Evolutionary conservation across 1,140 invertebrate species (phyloP), one percentile per base, ranked within the genome.

Genomic region (Formica selysi): DNA sequence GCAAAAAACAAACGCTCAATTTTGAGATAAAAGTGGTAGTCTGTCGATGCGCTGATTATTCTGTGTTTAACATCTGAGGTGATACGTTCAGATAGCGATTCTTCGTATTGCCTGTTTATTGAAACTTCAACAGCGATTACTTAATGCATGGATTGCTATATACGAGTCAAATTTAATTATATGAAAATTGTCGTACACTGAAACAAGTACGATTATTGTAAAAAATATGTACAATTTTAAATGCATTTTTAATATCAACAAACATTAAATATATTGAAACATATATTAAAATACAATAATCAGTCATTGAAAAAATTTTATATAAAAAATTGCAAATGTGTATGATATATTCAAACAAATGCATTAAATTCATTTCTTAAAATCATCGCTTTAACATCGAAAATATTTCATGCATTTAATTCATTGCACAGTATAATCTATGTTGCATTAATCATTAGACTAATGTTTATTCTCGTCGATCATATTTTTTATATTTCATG

Each of bases 321-420:
- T 19, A 26, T 38, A 51, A 38, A 79, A 67, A 2, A 68, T 38
- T 51, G 11, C n/a, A 16, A 76, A 22, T 36, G 10, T 19, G 16
- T 19, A 29, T 62, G 7, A 61, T 0, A n/a, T 62, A 32, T 76
- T 44, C 8, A 67, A 44, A 68, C 22, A 70, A 32, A 65, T 7
- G 1, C 64, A 1, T 64, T 13, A 26, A 48, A 48, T 29, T 78
- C 0, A 78, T 80, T 80, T 81, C 13, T 44, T 59, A 44, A 73
- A 44, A 81, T 48, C 51, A 26, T 8, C 4, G 11, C 11, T 32
- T 81, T 59, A 71, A 81, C 11, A 41, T 71, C 22, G 3, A 71
- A 19, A 44, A 59, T 51, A 19, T 61, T 26, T 74, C 10, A 61
- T 19, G 7, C 41, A 71, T 71, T 51, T 51, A 73, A 38, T 79